phyloP scores from a whole-genome alignment of 2,113 vertebrate species.

The Diphyllodes magnificus region DNA sequence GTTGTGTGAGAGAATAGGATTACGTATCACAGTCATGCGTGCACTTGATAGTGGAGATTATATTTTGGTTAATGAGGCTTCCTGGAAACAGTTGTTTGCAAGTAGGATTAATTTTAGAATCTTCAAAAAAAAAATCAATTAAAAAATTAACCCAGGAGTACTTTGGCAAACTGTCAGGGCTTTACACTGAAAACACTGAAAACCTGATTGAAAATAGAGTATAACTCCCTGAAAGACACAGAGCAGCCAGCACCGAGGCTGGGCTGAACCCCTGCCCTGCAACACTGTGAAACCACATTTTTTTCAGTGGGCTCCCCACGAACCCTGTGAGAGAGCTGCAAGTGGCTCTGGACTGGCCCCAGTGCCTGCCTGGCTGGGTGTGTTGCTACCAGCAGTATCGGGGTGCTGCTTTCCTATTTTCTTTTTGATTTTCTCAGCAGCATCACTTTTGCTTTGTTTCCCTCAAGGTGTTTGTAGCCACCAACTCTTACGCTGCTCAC shows the following conservation, averaged over 20 bases:
- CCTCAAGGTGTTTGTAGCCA: not conserved
- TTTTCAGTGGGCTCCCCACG: not conserved
- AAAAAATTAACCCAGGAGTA: slow-evolving; percentile 17
- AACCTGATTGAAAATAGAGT: not conserved
- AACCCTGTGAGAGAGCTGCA: not conserved
- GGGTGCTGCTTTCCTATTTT: not conserved
- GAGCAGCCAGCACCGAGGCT: accelerated
- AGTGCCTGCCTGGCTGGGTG: not conserved
- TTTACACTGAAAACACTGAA: not conserved
- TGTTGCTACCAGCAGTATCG: not conserved
- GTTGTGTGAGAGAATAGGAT: slow-evolving; percentile 8
- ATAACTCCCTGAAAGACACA: not conserved
- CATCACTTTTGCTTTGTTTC: not conserved
- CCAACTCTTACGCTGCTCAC: not conserved
- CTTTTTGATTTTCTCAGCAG: not conserved
- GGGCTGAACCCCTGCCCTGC: not conserved
- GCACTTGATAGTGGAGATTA: not conserved
- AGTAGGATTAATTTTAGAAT: slow-evolving; percentile 66
- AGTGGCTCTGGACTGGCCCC: not conserved
- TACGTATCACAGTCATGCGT: not conserved
- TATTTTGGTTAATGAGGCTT: slow-evolving; percentile 51
- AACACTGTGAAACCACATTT: not conserved
- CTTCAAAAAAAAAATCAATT: slow-evolving; percentile 36
- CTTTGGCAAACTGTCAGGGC: slow-evolving; percentile 64
- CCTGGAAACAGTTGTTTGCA: slow-evolving; percentile 72